Evolutionary conservation across 2,113 vertebrate genomes (phyloP).

Genomic region (Siphamia tubifer): DNA sequence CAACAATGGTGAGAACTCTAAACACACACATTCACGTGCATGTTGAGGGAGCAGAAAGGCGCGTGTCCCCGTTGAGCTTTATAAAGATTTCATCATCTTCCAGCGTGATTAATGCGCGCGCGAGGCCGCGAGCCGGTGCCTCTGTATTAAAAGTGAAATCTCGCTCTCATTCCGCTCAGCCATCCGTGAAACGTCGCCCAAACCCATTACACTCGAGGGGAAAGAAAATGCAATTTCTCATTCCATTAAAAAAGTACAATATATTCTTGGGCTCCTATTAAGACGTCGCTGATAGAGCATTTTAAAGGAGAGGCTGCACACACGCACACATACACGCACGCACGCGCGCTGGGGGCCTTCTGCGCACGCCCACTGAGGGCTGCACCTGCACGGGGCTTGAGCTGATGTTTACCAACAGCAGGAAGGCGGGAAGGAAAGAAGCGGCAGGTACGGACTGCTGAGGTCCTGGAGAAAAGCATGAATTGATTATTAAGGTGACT

Average conservation of each 20-base stretch:
- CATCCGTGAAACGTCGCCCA: slow-evolving; percentile 94
- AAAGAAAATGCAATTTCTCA: slow-evolving; percentile 98
- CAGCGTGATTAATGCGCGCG: slow-evolving; percentile 93
- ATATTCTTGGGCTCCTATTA: slow-evolving; percentile 95
- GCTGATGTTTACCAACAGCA: slow-evolving; percentile 56
- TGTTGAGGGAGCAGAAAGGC: background rate
- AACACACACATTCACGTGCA: background rate
- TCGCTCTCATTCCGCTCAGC: slow-evolving; percentile 95
- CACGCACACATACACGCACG: background rate
- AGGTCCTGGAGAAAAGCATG: slow-evolving; percentile 24
- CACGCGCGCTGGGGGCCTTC: no score
- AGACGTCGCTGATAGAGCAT: slow-evolving; percentile 95
- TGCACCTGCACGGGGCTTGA: slow-evolving; percentile 56
- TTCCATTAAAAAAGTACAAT: slow-evolving; percentile 96
- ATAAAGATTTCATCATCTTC: slow-evolving; percentile 93
- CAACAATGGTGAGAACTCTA: background rate
- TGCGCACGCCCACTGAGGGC: slow-evolving; percentile 71
- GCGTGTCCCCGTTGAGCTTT: slow-evolving; percentile 65
- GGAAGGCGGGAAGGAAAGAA: background rate
- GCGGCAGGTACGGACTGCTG: slow-evolving; percentile 78
- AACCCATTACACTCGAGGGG: slow-evolving; percentile 91
- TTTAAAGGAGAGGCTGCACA: slow-evolving; percentile 72
- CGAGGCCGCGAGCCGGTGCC: slow-evolving; percentile 90
- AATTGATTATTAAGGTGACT: slow-evolving; percentile 89
- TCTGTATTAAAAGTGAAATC: slow-evolving; percentile 93